Base-by-base conservation (phyloP, 2,113 vertebrate genomes). In the Oxyruncus cristatus region DNA sequence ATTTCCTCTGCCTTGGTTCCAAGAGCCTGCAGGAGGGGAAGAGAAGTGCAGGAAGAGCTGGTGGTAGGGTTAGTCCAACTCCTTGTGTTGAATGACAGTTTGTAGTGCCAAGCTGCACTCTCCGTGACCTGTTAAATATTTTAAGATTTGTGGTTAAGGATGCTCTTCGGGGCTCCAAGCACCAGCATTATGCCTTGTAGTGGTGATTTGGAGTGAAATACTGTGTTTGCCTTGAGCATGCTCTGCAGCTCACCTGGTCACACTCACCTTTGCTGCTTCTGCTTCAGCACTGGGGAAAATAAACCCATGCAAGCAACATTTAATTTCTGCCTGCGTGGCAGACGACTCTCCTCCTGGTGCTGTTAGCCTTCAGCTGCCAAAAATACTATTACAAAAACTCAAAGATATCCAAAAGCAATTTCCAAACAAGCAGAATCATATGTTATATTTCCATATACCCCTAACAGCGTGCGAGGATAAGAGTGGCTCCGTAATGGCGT, bases 401-500 rank as follows among this genome's bases (percentile, higher is more conserved):
- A 65, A 74, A 94, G 55, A 88, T 80, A 90, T 18, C 59, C 75
- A 85, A 85, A 93, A 88, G 67, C 75, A 80, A 94, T 93, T 96
- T 94, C 85, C 78, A 93, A 94, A 88, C 55, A 80, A 83, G 82
- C 39, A 90, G 88, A 74, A 47, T 85, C 68, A 39, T 90, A 58
- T 62, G 61, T 96, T 84, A 59, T 73, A 66, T 86, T 96, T 93
- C 56, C 77, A 86, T 89, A 91, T 70, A 94, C 82, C 67, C 93
- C 91, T 92, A 86, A 79, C 22, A 95, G 89, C 5, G n/a, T 2
- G 1, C 1, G 22, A 91, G 93, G 85, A 42, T 44, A 88, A 92
- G 74, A 83, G 87, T 47, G 62, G 91, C 88, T 89, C 59, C 58
- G 42, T 95, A 97, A 97, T 88, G 91, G 75, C 70, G 49, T 95